Evolutionary conservation across 1,140 invertebrate genomes (phyloP).

Genomic region (Drosophila santomea): DNA sequence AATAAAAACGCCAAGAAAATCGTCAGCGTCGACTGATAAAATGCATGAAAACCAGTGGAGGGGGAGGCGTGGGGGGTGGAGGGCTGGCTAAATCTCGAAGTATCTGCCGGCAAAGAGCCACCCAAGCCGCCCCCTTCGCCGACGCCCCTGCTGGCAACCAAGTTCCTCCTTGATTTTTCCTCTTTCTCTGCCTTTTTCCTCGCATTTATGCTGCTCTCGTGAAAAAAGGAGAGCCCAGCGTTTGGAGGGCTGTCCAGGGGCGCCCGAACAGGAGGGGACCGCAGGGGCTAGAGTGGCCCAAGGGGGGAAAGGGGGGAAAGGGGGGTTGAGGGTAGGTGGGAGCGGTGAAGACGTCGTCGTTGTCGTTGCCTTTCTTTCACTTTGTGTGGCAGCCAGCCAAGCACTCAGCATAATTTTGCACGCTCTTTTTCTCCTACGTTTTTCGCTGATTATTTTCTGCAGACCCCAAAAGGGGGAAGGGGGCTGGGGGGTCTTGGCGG

Average conservation of each 20-base stretch:
- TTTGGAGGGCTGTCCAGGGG: not conserved
- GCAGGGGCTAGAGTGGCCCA: not conserved
- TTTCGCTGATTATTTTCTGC: slow-evolving; percentile 75
- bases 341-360: slow-evolving; percentile 36
- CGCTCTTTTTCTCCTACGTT: slow-evolving; percentile 79
- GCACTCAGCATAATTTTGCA: slow-evolving; percentile 82
- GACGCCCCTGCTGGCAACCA: slow-evolving; percentile 13
- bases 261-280: not conserved
- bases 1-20: slow-evolving; percentile 70
- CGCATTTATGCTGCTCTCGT: slow-evolving; percentile 59
- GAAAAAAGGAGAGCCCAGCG: slow-evolving; percentile 15
- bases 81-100: slow-evolving; percentile 62
- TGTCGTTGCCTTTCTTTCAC: slow-evolving; percentile 71
- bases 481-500: not conserved
- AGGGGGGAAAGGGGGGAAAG: not conserved
- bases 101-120: slow-evolving; percentile 62
- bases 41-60: slow-evolving; percentile 65
- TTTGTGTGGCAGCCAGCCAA: slow-evolving; percentile 79
- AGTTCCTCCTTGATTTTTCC: slow-evolving; percentile 75
- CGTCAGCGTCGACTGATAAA: slow-evolving; percentile 75
- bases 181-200: slow-evolving; percentile 65
- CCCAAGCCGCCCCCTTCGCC: slow-evolving; percentile 6
- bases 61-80: not conserved
- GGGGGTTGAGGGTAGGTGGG: not conserved
- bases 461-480: slow-evolving; percentile 25